Percentiles rank a stretch among this genome's conserved stretches.
Conservation (phyloP, 1,140 invertebrate species). For the Magallana angulata region DNA sequence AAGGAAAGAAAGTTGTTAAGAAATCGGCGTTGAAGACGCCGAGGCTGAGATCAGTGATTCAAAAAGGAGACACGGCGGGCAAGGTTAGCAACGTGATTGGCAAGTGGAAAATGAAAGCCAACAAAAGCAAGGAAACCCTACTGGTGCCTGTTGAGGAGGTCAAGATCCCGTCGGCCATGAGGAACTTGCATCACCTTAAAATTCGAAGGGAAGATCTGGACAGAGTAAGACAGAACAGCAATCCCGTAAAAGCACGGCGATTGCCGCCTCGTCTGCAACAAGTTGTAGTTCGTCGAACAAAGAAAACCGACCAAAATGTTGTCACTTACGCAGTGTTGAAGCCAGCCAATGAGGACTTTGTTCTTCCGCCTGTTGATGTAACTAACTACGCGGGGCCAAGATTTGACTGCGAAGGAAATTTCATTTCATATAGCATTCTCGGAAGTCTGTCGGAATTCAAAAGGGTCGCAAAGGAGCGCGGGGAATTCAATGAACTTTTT, state of each 20-base stretch:
- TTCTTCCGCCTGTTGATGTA: not conserved
- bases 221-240: not conserved
- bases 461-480: constrained; percentile 38
- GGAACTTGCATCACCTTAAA: not conserved
- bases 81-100: not conserved
- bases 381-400: constrained; percentile 50
- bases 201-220: not conserved
- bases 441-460: constrained; percentile 50
- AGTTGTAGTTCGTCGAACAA: not conserved
- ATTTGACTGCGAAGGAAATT: constrained; percentile 44
- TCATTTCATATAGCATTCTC: constrained; percentile 51
- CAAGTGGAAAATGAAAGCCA: not conserved
- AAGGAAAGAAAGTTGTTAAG: not conserved
- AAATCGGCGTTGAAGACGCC: not conserved
- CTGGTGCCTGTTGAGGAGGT: not conserved
- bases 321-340: not conserved
- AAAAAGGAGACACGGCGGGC: not conserved
- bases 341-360: not conserved
- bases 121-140: not conserved
- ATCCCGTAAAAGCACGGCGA: not conserved
- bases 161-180: not conserved
- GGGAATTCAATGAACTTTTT: constrained; percentile 43
- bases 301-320: not conserved
- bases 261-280: not conserved
- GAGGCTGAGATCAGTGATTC: not conserved